phyloP scores from a whole-genome alignment of 2,888 invertebrate genomes.

The Timema podura region DNA sequence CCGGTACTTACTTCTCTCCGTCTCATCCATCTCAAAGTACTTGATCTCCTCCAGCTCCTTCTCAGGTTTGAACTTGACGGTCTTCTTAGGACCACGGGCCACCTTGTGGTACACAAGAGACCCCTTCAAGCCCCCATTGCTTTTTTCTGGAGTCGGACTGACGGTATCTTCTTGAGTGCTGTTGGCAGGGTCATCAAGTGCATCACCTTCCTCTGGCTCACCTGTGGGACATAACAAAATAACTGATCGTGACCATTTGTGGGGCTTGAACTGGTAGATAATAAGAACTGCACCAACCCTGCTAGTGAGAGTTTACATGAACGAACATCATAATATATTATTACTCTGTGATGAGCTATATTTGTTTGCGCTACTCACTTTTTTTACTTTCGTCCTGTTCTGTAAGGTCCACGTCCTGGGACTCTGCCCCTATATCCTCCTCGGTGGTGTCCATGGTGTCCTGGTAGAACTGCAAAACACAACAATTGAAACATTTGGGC shows the following conservation, averaged over 20 bases:
- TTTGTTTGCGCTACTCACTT: constrained; percentile 3
- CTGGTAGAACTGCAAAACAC: constrained; percentile 71
- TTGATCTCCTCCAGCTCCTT: constrained; percentile 73
- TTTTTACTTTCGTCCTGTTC: constrained; percentile 17
- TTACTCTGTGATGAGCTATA: background rate
- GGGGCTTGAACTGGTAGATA: too few species aligned
- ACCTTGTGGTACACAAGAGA: constrained; percentile 66
- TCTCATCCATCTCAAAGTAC: constrained; percentile 93
- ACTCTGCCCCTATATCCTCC: constrained; percentile 35
- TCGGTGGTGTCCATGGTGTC: constrained; percentile 74
- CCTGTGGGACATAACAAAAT: too few species aligned
- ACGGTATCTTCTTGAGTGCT: too few species aligned
- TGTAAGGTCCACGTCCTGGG: constrained; percentile 14
- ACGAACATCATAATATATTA: background rate
- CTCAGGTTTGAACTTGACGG: constrained; percentile 78
- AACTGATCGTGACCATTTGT: too few species aligned
- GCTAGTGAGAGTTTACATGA: background rate
- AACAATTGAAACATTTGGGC: background rate
- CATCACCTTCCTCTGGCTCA: too few species aligned
- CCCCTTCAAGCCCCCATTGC: constrained; percentile 47
- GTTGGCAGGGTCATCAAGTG: too few species aligned
- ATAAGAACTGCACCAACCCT: too few species aligned
- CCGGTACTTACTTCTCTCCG: constrained; percentile 60
- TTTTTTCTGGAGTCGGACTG: too few species aligned
- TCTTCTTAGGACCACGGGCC: constrained; percentile 73